Evolutionary conservation across 2,888 invertebrate species (phyloP), one percentile per base, ranked within the genome.

Genomic region (Apodemia duryi): DNA sequence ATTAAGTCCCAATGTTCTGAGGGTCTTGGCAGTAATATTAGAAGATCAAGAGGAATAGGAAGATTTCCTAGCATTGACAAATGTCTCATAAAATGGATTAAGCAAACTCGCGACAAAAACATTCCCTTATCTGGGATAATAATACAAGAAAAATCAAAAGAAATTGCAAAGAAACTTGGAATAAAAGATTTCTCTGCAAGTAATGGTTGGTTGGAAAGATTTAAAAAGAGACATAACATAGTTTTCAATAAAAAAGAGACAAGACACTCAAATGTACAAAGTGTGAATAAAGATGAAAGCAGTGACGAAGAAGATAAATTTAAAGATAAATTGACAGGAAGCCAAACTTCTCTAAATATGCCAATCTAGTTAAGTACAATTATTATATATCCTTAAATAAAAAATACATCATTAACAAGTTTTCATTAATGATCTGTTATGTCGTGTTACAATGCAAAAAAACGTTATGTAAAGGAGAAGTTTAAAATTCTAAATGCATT

Each of bases 71-170:
- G 69, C 54, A 63, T 72, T 46, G 70, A 71, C 68, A 70, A 73
- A 62, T 71, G 69, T 61, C 67, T 71, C 54, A 64, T 65, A 28
- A 65, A 64, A 57, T 64, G 64, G 64, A 64, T 64, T 11, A 64
- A 64, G 32, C 35, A 38, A 35, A 67, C 63, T 63, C 62, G 61
- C n/a, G 3, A 67, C 63, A 67, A 67, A 52, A 73, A 72, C 51
- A 67, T 71, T 68, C 68, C 65, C 54, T 66, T 71, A 70, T 46
- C 65, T 67, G 70, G 70, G 69, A 67, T 64, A n/a, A 32, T 72
- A 62, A 61, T 73, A 57, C 70, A 72, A 70, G 63, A 72, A 72
- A 71, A 73, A 68, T 64, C 69, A 41, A 67, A 68, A 70, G 68
- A 72, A 35, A 70, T 72, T 65, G 73, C 70, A 29, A 51, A 66